phyloP scores from a whole-genome alignment of 2,113 vertebrate species.

The Elephas maximus region DNA sequence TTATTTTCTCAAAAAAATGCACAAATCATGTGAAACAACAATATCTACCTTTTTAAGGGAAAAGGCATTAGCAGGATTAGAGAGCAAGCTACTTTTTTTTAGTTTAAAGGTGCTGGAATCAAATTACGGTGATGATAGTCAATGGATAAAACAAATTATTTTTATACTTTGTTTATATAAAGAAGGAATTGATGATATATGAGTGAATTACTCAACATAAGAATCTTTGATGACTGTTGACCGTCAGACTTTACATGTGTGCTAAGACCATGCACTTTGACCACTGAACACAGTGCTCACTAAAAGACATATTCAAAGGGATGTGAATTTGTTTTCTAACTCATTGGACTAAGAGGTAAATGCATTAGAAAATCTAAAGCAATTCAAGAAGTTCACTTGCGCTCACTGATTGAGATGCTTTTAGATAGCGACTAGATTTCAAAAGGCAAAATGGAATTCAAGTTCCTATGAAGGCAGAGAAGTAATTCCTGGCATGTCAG shows the following conservation, averaged over 20 bases:
- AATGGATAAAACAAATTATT: background rate
- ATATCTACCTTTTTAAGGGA: background rate
- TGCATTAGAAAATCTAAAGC: slow-evolving; percentile 30
- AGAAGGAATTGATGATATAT: background rate
- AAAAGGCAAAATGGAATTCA: slow-evolving; percentile 27
- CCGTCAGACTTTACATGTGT: background rate
- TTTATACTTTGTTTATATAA: background rate
- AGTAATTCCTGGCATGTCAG: background rate
- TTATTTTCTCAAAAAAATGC: background rate
- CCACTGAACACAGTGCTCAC: background rate
- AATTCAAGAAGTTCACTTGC: slow-evolving; percentile 19
- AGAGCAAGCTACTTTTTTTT: background rate
- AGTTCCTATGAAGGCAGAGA: background rate
- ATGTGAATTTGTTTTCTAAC: background rate
- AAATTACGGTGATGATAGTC: background rate
- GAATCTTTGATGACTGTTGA: background rate
- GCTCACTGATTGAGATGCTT: slow-evolving; percentile 8
- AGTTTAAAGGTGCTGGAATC: background rate
- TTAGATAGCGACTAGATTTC: slow-evolving; percentile 17
- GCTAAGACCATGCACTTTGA: background rate
- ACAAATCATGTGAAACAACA: background rate
- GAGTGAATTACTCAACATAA: background rate
- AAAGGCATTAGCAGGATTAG: background rate
- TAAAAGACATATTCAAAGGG: background rate
- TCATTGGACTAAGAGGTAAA: background rate